These are phyloP conservation scores for Neoitamus cyanurus DNA, from an alignment of 2,888 invertebrate genomes.

Conservation along the genomic window DNA sequence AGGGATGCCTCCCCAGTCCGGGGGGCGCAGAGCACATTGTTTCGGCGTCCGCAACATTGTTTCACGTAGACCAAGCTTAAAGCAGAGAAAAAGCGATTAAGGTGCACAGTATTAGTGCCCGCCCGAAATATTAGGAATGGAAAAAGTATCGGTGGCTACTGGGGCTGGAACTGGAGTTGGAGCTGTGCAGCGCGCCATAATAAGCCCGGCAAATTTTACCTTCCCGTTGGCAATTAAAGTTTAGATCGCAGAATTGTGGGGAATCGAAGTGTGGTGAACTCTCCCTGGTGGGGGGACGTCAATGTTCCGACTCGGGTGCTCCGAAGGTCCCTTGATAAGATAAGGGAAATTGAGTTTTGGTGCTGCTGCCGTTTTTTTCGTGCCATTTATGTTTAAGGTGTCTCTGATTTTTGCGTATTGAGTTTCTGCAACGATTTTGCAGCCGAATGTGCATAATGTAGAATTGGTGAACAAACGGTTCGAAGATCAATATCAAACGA, in stretches of 20 bases:
- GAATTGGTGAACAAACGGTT: no score
- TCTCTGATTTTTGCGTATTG: background rate
- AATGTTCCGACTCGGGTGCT: background rate
- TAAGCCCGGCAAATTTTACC: slow-evolving; percentile 17
- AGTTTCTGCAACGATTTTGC: background rate
- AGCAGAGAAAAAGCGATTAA: slow-evolving; percentile 20
- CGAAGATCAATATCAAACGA: no score
- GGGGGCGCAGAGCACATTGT: background rate
- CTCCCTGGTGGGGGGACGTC: background rate
- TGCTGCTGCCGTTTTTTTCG: background rate
- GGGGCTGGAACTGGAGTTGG: background rate
- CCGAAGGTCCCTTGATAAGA: background rate
- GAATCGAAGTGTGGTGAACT: background rate
- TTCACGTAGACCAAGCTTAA: background rate
- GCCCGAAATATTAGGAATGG: slow-evolving; percentile 17
- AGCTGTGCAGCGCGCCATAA: background rate
- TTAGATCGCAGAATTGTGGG: background rate
- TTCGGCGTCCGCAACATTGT: slow-evolving; percentile 25
- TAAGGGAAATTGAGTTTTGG: background rate
- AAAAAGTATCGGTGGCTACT: slow-evolving; percentile 10
- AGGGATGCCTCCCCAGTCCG: background rate
- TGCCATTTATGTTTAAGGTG: background rate
- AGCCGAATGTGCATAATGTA: background rate
- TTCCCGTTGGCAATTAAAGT: slow-evolving; percentile 24
- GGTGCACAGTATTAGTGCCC: slow-evolving; percentile 3